Evolutionary conservation across 2,888 invertebrate species (phyloP).

Genomic region (Scrobipalpa costella): DNA sequence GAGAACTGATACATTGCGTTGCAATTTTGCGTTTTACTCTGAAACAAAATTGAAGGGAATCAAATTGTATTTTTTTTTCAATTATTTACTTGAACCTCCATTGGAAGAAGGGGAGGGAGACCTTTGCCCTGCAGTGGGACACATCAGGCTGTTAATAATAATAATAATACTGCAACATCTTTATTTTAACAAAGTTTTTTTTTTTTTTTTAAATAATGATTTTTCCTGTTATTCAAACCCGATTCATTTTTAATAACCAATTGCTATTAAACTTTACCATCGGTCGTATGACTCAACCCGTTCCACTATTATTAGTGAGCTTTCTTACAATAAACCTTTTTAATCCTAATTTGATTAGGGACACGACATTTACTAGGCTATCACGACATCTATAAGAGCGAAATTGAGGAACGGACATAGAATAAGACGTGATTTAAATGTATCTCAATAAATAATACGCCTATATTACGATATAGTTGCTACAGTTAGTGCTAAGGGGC

Average conservation of each 20-base stretch:
- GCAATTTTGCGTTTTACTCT: too few relatives aligned
- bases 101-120: too few relatives aligned
- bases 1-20: too few relatives aligned
- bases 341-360: conserved; percentile 54
- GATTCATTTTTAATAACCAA: not conserved
- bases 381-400: conserved; percentile 79
- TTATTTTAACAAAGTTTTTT: too few relatives aligned
- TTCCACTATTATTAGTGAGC: conserved; percentile 66
- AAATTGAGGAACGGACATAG: conserved; percentile 80
- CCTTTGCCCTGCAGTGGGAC: too few relatives aligned
- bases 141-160: too few relatives aligned
- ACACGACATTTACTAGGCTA: conserved; percentile 78
- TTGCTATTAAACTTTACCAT: not conserved
- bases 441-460: conserved; percentile 62
- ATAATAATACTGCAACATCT: too few relatives aligned
- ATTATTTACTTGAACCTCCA: too few relatives aligned
- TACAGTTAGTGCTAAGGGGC: conserved; percentile 46
- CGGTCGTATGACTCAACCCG: conserved; percentile 13
- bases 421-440: conserved; percentile 62
- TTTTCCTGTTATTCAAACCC: not conserved
- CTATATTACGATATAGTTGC: conserved; percentile 56
- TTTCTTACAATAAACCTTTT: conserved; percentile 61
- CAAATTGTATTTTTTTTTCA: too few relatives aligned
- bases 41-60: too few relatives aligned
- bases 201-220: not conserved